Conservation (phyloP, 1,140 invertebrate genomes). For the Drosophila murphyi region DNA sequence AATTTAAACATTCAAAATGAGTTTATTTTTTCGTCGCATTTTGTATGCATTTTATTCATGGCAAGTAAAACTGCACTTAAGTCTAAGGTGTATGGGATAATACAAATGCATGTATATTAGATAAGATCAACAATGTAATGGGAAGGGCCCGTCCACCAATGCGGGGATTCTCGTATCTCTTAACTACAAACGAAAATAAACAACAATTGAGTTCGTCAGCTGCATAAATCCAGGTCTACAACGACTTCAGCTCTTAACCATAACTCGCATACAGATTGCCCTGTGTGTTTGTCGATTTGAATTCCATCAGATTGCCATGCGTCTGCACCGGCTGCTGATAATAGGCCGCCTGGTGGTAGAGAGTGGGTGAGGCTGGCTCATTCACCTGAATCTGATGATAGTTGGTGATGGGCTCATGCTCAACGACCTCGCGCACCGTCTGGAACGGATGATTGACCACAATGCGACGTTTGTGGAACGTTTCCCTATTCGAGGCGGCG, state of each 20-base stretch:
- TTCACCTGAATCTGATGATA: slow-evolving; percentile 85
- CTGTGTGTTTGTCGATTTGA: slow-evolving; percentile 53
- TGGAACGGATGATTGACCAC: slow-evolving; percentile 88
- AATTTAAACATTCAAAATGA: neutral
- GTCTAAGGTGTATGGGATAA: slow-evolving; percentile 24
- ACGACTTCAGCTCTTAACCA: slow-evolving; percentile 27
- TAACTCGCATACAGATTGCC: slow-evolving; percentile 57
- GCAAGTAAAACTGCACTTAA: slow-evolving; percentile 65
- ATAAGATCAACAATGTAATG: slow-evolving; percentile 53
- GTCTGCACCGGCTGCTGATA: slow-evolving; percentile 68
- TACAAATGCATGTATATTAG: slow-evolving; percentile 24
- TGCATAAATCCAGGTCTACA: slow-evolving; percentile 27
- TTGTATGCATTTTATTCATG: slow-evolving; percentile 71
- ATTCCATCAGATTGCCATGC: slow-evolving; percentile 73
- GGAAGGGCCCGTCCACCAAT: slow-evolving; percentile 74
- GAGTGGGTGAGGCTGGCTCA: slow-evolving; percentile 76
- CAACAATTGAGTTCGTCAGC: slow-evolving; percentile 28
- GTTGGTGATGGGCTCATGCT: slow-evolving; percentile 87
- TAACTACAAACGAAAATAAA: slow-evolving; percentile 11
- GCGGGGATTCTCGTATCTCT: slow-evolving; percentile 15
- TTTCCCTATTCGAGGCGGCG: slow-evolving; percentile 85
- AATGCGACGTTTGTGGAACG: slow-evolving; percentile 87
- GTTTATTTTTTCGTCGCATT: slow-evolving; percentile 43
- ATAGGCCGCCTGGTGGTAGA: slow-evolving; percentile 75
- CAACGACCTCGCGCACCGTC: slow-evolving; percentile 87